Base-by-base conservation (phyloP, 2,888 invertebrate species). In the Meta bourneti region DNA sequence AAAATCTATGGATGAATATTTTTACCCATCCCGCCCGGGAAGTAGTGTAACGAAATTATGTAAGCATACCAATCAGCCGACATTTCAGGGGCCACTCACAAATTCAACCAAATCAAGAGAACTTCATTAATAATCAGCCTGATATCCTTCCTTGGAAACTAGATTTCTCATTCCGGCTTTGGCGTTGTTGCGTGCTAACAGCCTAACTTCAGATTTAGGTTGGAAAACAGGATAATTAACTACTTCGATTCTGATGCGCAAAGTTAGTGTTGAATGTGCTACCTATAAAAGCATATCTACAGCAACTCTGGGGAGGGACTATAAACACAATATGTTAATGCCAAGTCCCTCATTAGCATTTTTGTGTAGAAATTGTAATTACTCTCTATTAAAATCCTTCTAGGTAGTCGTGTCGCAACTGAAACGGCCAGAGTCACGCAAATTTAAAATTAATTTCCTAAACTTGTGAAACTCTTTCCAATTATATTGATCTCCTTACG, bases 391-490 rank as follows among this genome's bases (percentile, higher is more conserved):
- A 80, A 88, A 51, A 85, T 75, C 52, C 52, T 85, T 77, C 34
- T 13, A 20, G 16, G 77, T 8, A 79, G 51, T 19, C 13, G 20
- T 70, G 70, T 70, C 72, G 49, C 34, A 84, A 51, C 49, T 34
- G 78, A 61, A 78, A 61, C 75, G 16, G 69, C 34, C 72, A 16
- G 71, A 71, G 90, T 90, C 90, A 90, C 78, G 90, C 84, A 80
- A 84, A 69, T 84, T 85, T 84, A 72, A 84, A 90, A 90, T 90
- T 90, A 85, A 80, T 90, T 72, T 84, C 61, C 20, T 51, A 48
- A 80, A 74, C 77, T 90, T 84, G 20, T 72, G 78, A 83, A 89
- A 78, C 78, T 71, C 34, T 89, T 78, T 89, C 52, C 78, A 72
- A 78, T 86, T 79, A 86, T 79, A 80, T 80, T 80, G 72, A 74